phyloP scores from a whole-genome alignment of 2,797 vertebrate genomes.

The Oophaga sylvatica region DNA sequence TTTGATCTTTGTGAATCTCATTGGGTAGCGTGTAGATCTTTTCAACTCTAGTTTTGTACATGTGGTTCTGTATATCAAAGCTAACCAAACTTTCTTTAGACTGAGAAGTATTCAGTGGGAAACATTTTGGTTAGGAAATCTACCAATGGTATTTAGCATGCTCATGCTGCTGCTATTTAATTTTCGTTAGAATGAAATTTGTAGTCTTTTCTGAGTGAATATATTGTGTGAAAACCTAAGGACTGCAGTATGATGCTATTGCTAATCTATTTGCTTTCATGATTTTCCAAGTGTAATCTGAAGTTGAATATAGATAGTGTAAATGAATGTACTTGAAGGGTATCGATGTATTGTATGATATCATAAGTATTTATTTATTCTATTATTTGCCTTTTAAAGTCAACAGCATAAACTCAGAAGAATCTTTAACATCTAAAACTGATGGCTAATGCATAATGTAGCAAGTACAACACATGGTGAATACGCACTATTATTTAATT shows the following conservation, averaged over 20 bases:
- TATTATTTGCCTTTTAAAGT: conserved; percentile 1
- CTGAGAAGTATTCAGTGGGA: conserved; percentile 75
- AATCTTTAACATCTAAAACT: background rate
- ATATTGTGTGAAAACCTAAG: conserved; percentile 74
- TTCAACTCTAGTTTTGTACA: conserved; percentile 64
- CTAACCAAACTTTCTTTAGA: conserved; percentile 70
- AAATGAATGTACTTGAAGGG: conserved; percentile 62
- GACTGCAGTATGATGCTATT: conserved; percentile 69
- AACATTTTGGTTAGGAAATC: conserved; percentile 74
- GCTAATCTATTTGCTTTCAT: conserved; percentile 72
- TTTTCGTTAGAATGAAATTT: conserved; percentile 67
- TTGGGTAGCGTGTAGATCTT: conserved; percentile 65
- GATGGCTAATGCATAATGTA: conserved; percentile 13
- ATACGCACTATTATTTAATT: background rate
- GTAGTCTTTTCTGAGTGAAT: conserved; percentile 77
- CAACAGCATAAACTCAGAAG: background rate
- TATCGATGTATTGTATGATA: conserved; percentile 33
- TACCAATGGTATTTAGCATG: conserved; percentile 82
- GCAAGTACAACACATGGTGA: background rate
- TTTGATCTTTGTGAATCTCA: conserved; percentile 65
- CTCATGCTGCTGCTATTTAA: conserved; percentile 74
- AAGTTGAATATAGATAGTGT: conserved; percentile 68
- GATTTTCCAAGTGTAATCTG: conserved; percentile 79
- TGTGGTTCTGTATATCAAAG: conserved; percentile 66
- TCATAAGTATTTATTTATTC: conserved; percentile 49